A percentile compares a stretch with the other conserved stretches of the same genome.
Evolutionary conservation across 2,113 vertebrate species (phyloP).

Genomic region (Sakesphorus luctuosus): DNA sequence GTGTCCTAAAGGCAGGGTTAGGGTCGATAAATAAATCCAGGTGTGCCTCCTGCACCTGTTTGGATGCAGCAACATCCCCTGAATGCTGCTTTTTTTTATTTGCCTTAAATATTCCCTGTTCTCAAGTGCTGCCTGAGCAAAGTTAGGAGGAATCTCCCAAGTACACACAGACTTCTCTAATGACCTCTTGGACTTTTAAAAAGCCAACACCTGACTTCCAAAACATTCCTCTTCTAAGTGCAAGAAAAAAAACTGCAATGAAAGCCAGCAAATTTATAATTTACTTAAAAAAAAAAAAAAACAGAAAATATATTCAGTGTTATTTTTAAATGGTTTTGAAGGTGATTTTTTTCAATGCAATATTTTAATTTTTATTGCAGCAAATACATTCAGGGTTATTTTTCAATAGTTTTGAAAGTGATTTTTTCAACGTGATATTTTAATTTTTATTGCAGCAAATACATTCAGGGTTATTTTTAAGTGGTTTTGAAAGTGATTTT

Average conservation of each 20-base stretch:
- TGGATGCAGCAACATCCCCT: too few species aligned
- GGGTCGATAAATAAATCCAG: too few species aligned
- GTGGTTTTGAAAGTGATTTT: not conserved
- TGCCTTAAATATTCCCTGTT: not conserved
- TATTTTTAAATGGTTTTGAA: too few species aligned
- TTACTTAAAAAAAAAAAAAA: accelerated
- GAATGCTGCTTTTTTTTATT: conserved; percentile 1
- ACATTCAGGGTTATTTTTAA: not conserved
- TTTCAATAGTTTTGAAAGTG: not conserved
- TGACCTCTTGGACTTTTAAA: not conserved
- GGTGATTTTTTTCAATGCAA: too few species aligned
- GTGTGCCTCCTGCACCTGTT: too few species aligned
- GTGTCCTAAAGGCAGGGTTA: too few species aligned
- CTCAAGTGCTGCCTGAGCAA: not conserved
- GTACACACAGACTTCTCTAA: not conserved
- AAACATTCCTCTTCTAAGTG: not conserved
- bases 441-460: not conserved
- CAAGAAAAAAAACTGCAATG: not conserved
- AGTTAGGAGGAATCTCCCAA: not conserved
- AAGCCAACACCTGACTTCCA: not conserved
- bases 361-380: too few species aligned
- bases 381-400: accelerated
- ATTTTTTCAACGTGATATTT: not conserved
- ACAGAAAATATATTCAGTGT: too few species aligned
- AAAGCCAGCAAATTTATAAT: not conserved